Evolutionary conservation across 2,888 invertebrate species (phyloP).

Genomic region (Caenorhabditis zanzibari): DNA sequence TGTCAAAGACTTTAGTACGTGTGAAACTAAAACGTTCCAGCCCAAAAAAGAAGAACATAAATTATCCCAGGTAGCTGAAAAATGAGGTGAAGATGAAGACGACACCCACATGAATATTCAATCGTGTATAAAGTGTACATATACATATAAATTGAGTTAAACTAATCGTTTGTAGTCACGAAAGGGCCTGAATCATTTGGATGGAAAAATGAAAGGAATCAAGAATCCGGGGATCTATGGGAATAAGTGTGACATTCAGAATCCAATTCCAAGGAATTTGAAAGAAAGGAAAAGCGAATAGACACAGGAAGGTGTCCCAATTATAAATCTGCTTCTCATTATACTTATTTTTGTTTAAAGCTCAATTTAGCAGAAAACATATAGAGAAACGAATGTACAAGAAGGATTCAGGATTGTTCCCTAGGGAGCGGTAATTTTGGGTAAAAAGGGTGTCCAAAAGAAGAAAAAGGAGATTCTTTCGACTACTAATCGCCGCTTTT

Average conservation of each 20-base stretch:
- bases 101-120: constrained; percentile 40
- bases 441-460: too few species aligned
- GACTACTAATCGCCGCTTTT: constrained; percentile 45
- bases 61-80: constrained; percentile 21
- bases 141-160: constrained; percentile 43
- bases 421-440: constrained; percentile 49
- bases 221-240: constrained; percentile 6
- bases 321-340: constrained; percentile 15
- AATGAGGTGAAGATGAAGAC: neutral
- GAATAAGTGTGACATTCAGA: neutral
- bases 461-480: neutral
- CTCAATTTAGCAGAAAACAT: constrained; percentile 7
- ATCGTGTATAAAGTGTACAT: constrained; percentile 25
- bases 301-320: constrained; percentile 25
- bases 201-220: neutral
- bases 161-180: constrained; percentile 36
- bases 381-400: neutral
- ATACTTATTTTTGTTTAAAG: neutral
- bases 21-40: neutral
- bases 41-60: constrained; percentile 5
- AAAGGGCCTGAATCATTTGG: constrained; percentile 23
- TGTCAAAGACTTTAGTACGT: neutral
- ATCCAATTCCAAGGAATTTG: neutral
- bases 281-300: neutral
- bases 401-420: constrained; percentile 2